A percentile compares a stretch with the other conserved stretches of the same genome.
These are phyloP conservation scores for Chamaea fasciata DNA, from an alignment of 2,113 vertebrate species.

Conservation along the genomic window DNA sequence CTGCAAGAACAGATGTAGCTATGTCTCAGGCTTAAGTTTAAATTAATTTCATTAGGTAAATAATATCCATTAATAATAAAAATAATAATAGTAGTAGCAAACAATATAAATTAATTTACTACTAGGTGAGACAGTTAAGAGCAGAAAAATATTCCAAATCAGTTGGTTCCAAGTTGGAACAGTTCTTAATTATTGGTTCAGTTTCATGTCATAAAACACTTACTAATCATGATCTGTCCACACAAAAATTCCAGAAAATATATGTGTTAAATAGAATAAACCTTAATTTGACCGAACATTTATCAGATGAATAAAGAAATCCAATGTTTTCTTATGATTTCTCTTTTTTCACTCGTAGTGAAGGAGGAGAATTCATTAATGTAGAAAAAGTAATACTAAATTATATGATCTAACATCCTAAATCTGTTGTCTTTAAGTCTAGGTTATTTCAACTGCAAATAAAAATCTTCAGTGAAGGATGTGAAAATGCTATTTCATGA, in stretches of 20 bases:
- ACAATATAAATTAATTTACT: not conserved
- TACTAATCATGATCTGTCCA: not conserved
- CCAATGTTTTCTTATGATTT: not conserved
- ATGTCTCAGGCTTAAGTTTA: not conserved
- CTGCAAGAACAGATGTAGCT: not conserved
- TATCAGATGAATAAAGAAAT: not conserved
- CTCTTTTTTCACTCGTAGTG: not conserved
- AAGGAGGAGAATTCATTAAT: not conserved
- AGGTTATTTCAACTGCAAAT: not conserved
- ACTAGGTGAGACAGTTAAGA: not conserved
- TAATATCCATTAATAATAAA: not conserved
- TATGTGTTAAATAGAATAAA: not conserved
- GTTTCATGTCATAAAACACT: not conserved
- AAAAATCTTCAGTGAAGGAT: not conserved
- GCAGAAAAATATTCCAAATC: not conserved
- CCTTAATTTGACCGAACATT: not conserved
- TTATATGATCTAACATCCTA: not conserved
- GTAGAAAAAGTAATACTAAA: not conserved
- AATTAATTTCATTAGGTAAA: not conserved
- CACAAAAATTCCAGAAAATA: not conserved
- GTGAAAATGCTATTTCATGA: not conserved
- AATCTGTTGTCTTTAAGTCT: not conserved
- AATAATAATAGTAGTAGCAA: not conserved
- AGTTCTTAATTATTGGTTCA: not conserved
- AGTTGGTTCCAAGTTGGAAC: not conserved